phyloP scores from a whole-genome alignment of 2,888 invertebrate species.

The Lymantria monacha region DNA sequence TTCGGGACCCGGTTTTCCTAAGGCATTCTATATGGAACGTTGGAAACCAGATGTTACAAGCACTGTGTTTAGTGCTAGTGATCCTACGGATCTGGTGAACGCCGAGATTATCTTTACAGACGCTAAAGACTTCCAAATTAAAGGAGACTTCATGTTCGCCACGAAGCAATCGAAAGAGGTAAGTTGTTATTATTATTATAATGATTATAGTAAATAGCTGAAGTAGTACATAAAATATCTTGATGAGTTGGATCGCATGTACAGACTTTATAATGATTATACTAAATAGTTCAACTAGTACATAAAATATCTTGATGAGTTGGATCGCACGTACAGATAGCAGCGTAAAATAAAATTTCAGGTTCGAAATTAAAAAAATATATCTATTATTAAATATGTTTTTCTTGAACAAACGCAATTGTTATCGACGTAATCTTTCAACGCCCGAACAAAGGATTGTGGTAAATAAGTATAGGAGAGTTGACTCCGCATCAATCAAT shows the following conservation, averaged over 20 bases:
- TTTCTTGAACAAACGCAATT: no score
- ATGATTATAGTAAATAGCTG: neutral
- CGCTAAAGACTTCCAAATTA: conserved; percentile 91
- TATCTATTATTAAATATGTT: no score
- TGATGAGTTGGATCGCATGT: no score
- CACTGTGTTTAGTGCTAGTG: conserved; percentile 86
- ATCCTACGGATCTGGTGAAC: conserved; percentile 75
- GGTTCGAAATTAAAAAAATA: no score
- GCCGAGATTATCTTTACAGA: conserved; percentile 82
- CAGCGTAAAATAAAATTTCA: no score
- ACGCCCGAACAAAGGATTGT: conserved; percentile 2
- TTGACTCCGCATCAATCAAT: conserved; percentile 10
- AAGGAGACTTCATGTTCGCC: conserved; percentile 93
- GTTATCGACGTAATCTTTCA: conserved; percentile 1
- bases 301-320: no score
- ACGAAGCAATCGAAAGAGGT: conserved; percentile 86
- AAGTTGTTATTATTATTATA: conserved; percentile 44
- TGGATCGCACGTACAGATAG: no score
- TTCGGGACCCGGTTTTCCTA: conserved; percentile 68
- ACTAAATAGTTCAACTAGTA: no score
- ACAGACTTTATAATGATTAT: no score
- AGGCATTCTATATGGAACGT: conserved; percentile 86
- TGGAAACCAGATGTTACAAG: conserved; percentile 84
- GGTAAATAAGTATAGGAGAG: conserved; percentile 1
- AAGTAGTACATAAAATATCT: no score